A percentile compares a stretch with the other conserved stretches of the same genome.
phyloP scores from a whole-genome alignment of 2,797 vertebrate species.

The Valencia hispanica region DNA sequence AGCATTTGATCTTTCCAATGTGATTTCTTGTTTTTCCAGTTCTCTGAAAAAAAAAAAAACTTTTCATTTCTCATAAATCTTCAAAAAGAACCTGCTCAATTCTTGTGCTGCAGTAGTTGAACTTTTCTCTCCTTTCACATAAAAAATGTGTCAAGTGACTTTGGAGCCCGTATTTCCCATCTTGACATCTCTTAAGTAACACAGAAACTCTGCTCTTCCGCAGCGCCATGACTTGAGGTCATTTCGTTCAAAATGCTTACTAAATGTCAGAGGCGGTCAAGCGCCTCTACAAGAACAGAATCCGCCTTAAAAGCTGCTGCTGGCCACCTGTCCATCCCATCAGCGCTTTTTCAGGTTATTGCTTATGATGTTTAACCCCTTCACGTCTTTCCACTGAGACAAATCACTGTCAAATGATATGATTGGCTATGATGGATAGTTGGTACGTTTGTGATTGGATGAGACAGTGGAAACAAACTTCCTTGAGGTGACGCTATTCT shows the following conservation, averaged over 20 bases:
- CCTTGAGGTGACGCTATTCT: conserved; percentile 58
- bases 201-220: conserved; percentile 13
- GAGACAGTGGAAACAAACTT: conserved; percentile 50
- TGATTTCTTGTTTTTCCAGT: not conserved
- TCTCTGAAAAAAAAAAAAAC: too few species aligned
- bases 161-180: conserved; percentile 25
- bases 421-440: conserved; percentile 64
- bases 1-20: not conserved
- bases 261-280: conserved; percentile 77
- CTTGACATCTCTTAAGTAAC: conserved; percentile 31
- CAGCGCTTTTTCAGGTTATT: conserved; percentile 62
- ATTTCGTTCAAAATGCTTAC: conserved; percentile 45
- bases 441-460: conserved; percentile 43
- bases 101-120: not conserved
- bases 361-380: conserved; percentile 74
- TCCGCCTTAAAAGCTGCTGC: conserved; percentile 71
- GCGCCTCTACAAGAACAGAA: conserved; percentile 61
- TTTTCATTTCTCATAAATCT: not conserved
- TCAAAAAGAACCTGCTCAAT: not conserved
- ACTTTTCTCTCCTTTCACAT: conserved; percentile 1
- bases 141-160: conserved; percentile 46
- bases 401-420: conserved; percentile 52
- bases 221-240: conserved; percentile 46
- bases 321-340: conserved; percentile 78
- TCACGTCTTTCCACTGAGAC: conserved; percentile 52